These are phyloP conservation scores for Nerophis ophidion DNA, from an alignment of 2,113 vertebrate species.

Conservation along the genomic window DNA sequence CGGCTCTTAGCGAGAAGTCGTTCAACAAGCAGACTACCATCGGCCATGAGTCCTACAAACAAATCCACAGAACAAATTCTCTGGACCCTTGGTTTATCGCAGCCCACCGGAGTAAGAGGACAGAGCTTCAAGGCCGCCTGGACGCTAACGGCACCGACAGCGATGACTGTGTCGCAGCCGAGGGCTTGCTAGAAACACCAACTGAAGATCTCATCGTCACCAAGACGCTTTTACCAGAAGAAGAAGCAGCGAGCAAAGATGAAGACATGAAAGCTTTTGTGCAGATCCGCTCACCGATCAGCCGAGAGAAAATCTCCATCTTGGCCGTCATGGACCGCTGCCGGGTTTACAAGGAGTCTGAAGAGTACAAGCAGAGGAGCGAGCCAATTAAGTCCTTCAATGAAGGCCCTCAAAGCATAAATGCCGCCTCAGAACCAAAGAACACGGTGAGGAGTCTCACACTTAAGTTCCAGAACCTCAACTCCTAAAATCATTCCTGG, in stretches of 20 bases:
- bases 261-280: constrained; percentile 44
- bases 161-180: constrained; percentile 59
- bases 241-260: background rate
- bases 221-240: constrained; percentile 63
- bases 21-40: background rate
- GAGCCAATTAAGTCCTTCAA: background rate
- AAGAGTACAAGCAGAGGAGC: constrained; percentile 64
- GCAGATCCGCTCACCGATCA: constrained; percentile 74
- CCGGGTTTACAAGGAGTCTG: constrained; percentile 76
- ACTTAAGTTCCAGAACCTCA: constrained; percentile 81
- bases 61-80: constrained; percentile 50
- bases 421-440: constrained; percentile 48
- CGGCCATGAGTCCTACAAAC: constrained; percentile 5
- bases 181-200: constrained; percentile 54
- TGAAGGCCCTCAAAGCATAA: rapidly evolving
- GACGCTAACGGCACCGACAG: background rate
- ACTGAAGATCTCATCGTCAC: constrained; percentile 60
- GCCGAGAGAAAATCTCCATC: constrained; percentile 79
- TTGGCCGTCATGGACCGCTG: constrained; percentile 75
- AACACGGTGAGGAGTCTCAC: constrained; percentile 83
- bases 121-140: constrained; percentile 31
- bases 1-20: background rate
- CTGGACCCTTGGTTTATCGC: constrained; percentile 47
- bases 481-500: background rate
- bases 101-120: constrained; percentile 20